Evolutionary conservation across 2,113 vertebrate species (phyloP), one percentile per base, ranked within the genome.

Genomic region (Hymenochirus boettgeri): DNA sequence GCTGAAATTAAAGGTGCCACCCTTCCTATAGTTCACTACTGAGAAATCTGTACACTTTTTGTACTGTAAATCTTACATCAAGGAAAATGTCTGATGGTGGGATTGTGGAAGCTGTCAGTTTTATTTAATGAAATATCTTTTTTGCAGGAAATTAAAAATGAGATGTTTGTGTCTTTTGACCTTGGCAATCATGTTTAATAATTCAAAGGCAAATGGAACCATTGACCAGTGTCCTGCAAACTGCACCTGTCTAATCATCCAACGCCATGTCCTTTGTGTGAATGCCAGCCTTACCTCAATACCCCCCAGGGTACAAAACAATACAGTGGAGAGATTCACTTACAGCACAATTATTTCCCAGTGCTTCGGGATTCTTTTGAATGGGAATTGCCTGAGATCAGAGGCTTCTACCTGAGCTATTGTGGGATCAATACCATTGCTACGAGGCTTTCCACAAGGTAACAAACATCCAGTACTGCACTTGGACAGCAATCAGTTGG

Each of bases 401-500:
- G 31, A 31, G 23, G 22, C 3, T 26, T 61, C 13, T 3, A 3
- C 50, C 29, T 71, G 1, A 46, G 65, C 48, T 15, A 22, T 13
- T 47, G 39, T 0, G 0, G 17, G 1, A 2, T 67, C 8, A 12
- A 21, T 4, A 22, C 0, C 21, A 23, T 71, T 26, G 0, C 0
- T 17, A 5, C 0, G 61, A 53, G 0, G 3, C 58, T 17, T 74
- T 57, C 5, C 4, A 26, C 7, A 21, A 21, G 0, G 17, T 57
- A 2, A 22, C 17, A 1, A 46, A 35, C 5, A 15, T 70, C 19
- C 22, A 46, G 5, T 48, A 62, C 17, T 75, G 13, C 63, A 76
- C 23, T 31, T 62, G 18, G 69, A 53, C 45, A 27, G 25, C 48
- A 70, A 26, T 22, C 24, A 60, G 23, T 25, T 75, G 1, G 13